Percentiles rank a stretch among this genome's conserved stretches.
Conservation (phyloP, 1,140 invertebrate genomes). For the Drosophila kanapiae region DNA sequence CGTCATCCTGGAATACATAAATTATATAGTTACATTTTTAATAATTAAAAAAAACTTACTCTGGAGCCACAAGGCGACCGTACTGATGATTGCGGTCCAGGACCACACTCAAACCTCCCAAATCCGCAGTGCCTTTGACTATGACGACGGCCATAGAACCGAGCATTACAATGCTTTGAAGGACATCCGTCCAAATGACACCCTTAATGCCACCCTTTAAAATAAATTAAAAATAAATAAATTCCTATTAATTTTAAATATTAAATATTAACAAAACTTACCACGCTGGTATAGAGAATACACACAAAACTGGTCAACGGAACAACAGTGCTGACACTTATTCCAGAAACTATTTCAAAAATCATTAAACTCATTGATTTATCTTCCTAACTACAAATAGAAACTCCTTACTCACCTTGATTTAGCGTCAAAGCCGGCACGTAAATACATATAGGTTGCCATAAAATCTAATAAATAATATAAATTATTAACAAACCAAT, state of each 20-base stretch:
- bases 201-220: slow-evolving; percentile 93
- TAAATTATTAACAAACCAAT: too few species aligned
- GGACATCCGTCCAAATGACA: slow-evolving; percentile 94
- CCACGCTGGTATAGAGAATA: slow-evolving; percentile 92
- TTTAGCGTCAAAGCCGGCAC: slow-evolving; percentile 93
- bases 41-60: too few species aligned
- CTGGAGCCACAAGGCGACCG: slow-evolving; percentile 90
- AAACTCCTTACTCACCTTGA: slow-evolving; percentile 86
- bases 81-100: slow-evolving; percentile 90
- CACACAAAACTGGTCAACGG: slow-evolving; percentile 91
- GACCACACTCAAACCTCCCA: slow-evolving; percentile 91
- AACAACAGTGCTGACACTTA: slow-evolving; percentile 89
- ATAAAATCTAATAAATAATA: slow-evolving; percentile 85
- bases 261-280: slow-evolving; percentile 85
- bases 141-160: slow-evolving; percentile 92
- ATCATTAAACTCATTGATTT: slow-evolving; percentile 8
- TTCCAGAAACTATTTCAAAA: slow-evolving; percentile 88
- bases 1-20: slow-evolving; percentile 87
- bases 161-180: slow-evolving; percentile 92
- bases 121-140: slow-evolving; percentile 91
- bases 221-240: too few species aligned
- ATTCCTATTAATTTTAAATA: too few species aligned
- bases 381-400: too few species aligned
- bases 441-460: slow-evolving; percentile 91
- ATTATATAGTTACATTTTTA: slow-evolving; percentile 84